These are phyloP conservation scores for Phallusia fumigata DNA, from an alignment of 23 tunicate genomes.

Conservation along the genomic window DNA sequence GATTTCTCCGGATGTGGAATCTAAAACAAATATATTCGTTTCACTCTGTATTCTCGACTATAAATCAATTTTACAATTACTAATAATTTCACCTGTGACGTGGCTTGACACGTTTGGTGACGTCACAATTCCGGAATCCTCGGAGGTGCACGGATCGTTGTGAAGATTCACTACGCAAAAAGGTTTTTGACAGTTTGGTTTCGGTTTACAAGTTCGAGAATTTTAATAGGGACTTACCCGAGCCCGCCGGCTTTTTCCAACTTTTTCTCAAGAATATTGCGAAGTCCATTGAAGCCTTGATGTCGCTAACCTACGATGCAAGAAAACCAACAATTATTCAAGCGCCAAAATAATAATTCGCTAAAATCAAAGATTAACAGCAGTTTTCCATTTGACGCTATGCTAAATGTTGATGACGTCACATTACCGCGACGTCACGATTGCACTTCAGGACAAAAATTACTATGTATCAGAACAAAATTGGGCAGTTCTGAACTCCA, in stretches of 20 bases:
- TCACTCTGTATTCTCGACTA: not conserved
- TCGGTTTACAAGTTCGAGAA: no score
- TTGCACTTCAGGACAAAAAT: no score
- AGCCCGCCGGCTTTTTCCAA: not conserved
- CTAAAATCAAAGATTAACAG: no score
- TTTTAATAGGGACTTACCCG: not conserved
- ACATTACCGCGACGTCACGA: no score
- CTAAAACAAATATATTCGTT: no score
- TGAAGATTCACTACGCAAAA: not conserved
- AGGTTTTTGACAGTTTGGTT: no score
- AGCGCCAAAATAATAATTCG: not conserved
- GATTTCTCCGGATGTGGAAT: not conserved
- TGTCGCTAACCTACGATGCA: not conserved
- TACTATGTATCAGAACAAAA: no score
- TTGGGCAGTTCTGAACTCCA: no score
- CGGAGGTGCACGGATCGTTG: conserved; percentile 21
- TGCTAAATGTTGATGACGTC: no score
- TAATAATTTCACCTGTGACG: conserved; percentile 10
- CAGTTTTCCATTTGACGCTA: no score
- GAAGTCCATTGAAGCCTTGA: conserved; percentile 2
- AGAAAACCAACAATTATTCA: no score
- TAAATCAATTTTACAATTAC: not conserved
- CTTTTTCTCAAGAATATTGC: not conserved
- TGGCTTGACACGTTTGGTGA: conserved; percentile 32
- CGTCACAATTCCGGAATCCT: conserved; percentile 65